A percentile compares a stretch with the other conserved stretches of the same genome.
Conservation (phyloP, 2,888 invertebrate species). For the Lomographa bimaculata region DNA sequence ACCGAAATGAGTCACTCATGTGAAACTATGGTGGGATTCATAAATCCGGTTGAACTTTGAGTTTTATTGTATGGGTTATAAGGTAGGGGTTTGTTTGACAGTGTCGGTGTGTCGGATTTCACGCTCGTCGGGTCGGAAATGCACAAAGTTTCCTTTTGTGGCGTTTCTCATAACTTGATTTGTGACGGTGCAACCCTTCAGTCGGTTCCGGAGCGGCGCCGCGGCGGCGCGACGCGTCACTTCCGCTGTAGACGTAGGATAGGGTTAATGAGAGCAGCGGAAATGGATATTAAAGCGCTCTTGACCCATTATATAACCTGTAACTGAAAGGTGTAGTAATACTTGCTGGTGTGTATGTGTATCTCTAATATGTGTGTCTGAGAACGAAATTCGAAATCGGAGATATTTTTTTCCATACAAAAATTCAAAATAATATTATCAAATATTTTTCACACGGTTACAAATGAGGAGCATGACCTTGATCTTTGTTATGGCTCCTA, state of each 20-base stretch:
- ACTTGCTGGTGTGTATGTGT: too few relatives aligned
- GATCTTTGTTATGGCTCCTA: too few relatives aligned
- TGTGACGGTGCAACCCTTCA: constrained; percentile 82
- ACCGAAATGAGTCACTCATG: constrained; percentile 52
- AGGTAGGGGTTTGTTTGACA: constrained; percentile 42
- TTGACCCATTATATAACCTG: too few relatives aligned
- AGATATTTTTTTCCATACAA: too few relatives aligned
- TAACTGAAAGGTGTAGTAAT: too few relatives aligned
- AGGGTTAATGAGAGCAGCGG: constrained; percentile 33
- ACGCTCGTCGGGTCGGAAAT: constrained; percentile 78
- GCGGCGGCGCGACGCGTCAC: constrained; percentile 75
- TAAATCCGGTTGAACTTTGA: constrained; percentile 22
- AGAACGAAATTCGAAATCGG: too few relatives aligned
- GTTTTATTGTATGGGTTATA: constrained; percentile 44
- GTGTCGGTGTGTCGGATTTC: constrained; percentile 62
- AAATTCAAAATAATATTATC: too few relatives aligned
- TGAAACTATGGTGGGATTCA: constrained; percentile 36
- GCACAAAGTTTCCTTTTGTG: constrained; percentile 83
- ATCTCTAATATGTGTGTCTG: too few relatives aligned
- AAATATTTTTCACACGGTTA: too few relatives aligned
- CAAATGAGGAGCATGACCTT: too few relatives aligned
- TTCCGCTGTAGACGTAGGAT: constrained; percentile 48
- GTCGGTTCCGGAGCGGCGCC: constrained; percentile 76
- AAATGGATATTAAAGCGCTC: too few relatives aligned
- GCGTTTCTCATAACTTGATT: constrained; percentile 82